Evolutionary conservation across 2,113 vertebrate species (phyloP), one percentile per base, ranked within the genome.

Genomic region (Petaurus breviceps): DNA sequence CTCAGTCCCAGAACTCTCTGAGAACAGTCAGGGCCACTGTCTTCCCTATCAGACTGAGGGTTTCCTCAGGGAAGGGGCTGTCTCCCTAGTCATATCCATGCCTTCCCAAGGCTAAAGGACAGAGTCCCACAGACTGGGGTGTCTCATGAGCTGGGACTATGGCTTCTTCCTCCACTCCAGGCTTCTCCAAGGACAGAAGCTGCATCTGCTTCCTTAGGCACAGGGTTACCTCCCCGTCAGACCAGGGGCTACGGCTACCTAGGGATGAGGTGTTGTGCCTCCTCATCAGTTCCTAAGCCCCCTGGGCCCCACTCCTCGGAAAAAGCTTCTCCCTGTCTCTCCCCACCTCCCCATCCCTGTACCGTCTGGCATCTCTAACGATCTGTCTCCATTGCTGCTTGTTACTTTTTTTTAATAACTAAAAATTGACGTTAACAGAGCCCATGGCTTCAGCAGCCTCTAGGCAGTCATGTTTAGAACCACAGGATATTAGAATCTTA

Each of bases 391-490:
- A 95, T 92, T 96, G 96, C 90, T 93, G 96, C 94, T 97, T 61
- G 90, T 96, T 98, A 96, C 94, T 96, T 84, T 43, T 96, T 96
- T 97, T 98, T 97, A 97, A 97, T 98, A 98, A 97, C 95, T 93
- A 96, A 97, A 95, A 97, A 96, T 94, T 95, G 93, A 97, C 96
- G 95, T 97, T 97, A 98, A 97, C 96, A 95, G 97, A 96, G 97
- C 97, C 97, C 96, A 97, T 97, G 97, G 97, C 92, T 97, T 94
- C 96, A 94, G 97, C 97, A 97, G 68, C 96, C 97, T 97, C 98
- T 96, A 97, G 97, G 97, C 94, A 98, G 97, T 97, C 92, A 94
- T 96, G 96, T 97, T 98, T 98, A 98, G 98, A 97, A 97, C 97
- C 97, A 98, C 92, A 96, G 98, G 97, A 98, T 93, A 94, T 95